A percentile compares a stretch with the other conserved stretches of the same genome.
These are phyloP conservation scores for Habrosyne pyritoides DNA, from an alignment of 2,888 invertebrate species.

Conservation along the genomic window DNA sequence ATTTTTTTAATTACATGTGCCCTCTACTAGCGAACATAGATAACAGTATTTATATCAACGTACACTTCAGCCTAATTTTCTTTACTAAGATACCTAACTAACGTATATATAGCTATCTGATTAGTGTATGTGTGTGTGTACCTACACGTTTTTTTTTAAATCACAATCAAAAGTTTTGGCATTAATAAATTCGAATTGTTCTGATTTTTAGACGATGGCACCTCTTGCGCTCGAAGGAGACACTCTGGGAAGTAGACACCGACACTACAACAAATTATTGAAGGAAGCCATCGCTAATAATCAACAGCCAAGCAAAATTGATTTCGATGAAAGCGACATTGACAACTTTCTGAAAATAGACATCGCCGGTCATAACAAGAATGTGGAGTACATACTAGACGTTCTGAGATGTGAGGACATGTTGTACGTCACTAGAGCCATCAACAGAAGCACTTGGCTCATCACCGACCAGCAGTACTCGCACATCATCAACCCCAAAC, in stretches of 20 bases:
- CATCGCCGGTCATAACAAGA: conserved; percentile 41
- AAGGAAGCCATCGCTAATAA: conserved; percentile 23
- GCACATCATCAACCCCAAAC: conserved; percentile 62
- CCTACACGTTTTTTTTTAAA: no score
- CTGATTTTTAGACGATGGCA: conserved; percentile 42
- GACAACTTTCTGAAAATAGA: conserved; percentile 58
- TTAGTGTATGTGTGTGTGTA: no score
- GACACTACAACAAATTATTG: conserved; percentile 27
- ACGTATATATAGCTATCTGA: no score
- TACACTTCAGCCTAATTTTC: no score
- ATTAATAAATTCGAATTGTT: background rate
- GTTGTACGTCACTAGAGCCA: conserved; percentile 60
- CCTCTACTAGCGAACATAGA: no score
- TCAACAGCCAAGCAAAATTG: background rate
- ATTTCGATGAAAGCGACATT: conserved; percentile 29
- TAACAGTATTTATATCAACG: no score
- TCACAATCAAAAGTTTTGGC: no score
- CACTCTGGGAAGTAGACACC: conserved; percentile 44
- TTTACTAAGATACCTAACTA: no score
- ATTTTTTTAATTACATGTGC: no score
- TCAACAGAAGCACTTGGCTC: conserved; percentile 61
- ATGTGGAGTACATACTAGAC: conserved; percentile 49
- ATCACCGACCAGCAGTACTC: conserved; percentile 57
- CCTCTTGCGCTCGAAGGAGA: conserved; percentile 43
- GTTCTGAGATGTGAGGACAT: conserved; percentile 54